Evolutionary conservation across 2,888 invertebrate genomes (phyloP).

Genomic region (Drosophila imparisetae): DNA sequence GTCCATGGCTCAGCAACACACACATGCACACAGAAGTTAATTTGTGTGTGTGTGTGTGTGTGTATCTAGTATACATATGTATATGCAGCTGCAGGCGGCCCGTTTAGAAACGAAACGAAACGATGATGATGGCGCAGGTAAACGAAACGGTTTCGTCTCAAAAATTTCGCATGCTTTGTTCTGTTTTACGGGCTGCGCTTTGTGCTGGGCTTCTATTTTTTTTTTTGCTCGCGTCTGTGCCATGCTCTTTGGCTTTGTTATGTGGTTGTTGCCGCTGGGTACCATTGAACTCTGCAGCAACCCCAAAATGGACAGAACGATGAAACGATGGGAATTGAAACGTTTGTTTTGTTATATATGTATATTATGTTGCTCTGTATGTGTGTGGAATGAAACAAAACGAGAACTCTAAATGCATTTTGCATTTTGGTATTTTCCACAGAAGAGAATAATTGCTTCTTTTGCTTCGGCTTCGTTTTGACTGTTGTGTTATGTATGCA

Average conservation of each 20-base stretch:
- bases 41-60: slow-evolving; percentile 9
- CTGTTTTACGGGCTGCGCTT: slow-evolving; percentile 58
- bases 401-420: slow-evolving; percentile 46
- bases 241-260: slow-evolving; percentile 66
- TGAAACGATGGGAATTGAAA: slow-evolving; percentile 66
- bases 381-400: slow-evolving; percentile 20
- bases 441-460: slow-evolving; percentile 1
- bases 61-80: slow-evolving; percentile 6
- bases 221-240: slow-evolving; percentile 44
- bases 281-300: slow-evolving; percentile 75
- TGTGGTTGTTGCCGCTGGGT: slow-evolving; percentile 64
- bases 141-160: slow-evolving; percentile 53
- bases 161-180: slow-evolving; percentile 66
- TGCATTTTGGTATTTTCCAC: slow-evolving; percentile 32
- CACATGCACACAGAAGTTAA: not conserved
- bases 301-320: slow-evolving; percentile 52
- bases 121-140: slow-evolving; percentile 44
- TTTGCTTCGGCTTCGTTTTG: slow-evolving; percentile 21
- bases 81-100: slow-evolving; percentile 65
- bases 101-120: slow-evolving; percentile 46
- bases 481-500: slow-evolving; percentile 16
- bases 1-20: slow-evolving; percentile 45
- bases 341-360: slow-evolving; percentile 24
- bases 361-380: slow-evolving; percentile 7
- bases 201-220: slow-evolving; percentile 58